Conservation (phyloP, 2,113 vertebrate species). For the Jaculus jaculus region DNA sequence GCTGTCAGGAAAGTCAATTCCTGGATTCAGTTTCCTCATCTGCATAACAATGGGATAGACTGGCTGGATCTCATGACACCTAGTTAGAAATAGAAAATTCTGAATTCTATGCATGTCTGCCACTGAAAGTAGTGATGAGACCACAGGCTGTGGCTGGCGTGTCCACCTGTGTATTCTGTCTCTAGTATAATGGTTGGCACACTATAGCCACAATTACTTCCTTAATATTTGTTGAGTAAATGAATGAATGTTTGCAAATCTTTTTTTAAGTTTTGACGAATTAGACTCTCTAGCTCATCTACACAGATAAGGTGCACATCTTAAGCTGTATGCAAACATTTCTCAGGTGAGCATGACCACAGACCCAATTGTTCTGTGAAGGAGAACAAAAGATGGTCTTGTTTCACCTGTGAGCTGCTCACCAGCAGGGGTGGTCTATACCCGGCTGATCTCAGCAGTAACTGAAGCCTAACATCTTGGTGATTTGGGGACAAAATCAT, state of each 20-base stretch:
- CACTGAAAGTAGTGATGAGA: neutral
- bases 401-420: neutral
- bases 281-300: neutral
- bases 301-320: neutral
- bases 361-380: no score
- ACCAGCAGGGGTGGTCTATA: neutral
- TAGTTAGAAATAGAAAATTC: neutral
- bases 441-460: neutral
- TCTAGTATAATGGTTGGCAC: neutral
- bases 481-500: neutral
- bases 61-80: neutral
- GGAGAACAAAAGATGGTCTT: neutral
- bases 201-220: neutral
- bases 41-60: neutral
- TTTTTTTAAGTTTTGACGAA: neutral
- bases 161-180: neutral
- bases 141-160: neutral
- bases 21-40: neutral
- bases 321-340: neutral
- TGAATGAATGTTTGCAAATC: conserved; percentile 31
- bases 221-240: neutral
- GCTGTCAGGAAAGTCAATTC: neutral
- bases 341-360: neutral
- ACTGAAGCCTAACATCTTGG: neutral
- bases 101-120: neutral